These are phyloP conservation scores for Scaptomyza cyrtandrae DNA, from an alignment of 2,888 invertebrate species.

Conservation along the genomic window DNA sequence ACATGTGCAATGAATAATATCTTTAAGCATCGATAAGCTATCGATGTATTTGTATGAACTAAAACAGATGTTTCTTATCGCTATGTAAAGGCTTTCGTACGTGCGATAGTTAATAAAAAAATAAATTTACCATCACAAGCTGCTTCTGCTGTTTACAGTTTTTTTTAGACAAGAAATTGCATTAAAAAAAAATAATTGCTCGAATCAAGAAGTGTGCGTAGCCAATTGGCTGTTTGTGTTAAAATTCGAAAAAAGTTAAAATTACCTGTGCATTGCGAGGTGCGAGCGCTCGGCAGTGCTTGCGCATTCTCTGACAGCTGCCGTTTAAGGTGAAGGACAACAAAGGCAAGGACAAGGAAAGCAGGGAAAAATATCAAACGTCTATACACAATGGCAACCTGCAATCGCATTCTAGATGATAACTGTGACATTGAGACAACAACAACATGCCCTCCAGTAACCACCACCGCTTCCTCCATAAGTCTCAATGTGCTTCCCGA, in stretches of 20 bases:
- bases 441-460: constrained; percentile 12
- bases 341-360: constrained; percentile 46
- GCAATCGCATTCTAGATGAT: constrained; percentile 41
- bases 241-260: background rate
- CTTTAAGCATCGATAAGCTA: background rate
- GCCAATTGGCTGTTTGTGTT: constrained; percentile 1
- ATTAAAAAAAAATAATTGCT: constrained; percentile 10
- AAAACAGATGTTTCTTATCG: constrained; percentile 45
- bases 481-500: constrained; percentile 92
- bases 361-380: background rate
- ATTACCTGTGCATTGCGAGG: constrained; percentile 3
- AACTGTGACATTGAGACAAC: constrained; percentile 35
- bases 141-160: constrained; percentile 53
- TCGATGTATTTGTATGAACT: constrained; percentile 12
- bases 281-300: background rate
- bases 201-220: constrained; percentile 4
- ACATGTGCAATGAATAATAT: background rate
- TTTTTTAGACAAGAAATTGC: constrained; percentile 11
- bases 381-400: background rate
- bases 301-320: constrained; percentile 10
- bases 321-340: constrained; percentile 55
- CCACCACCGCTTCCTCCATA: background rate
- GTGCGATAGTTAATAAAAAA: constrained; percentile 40
- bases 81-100: background rate
- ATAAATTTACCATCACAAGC: constrained; percentile 18